A percentile compares a stretch with the other conserved stretches of the same genome.
Conservation (phyloP, 1,140 invertebrate genomes). For the Sitobion miscanthi region DNA sequence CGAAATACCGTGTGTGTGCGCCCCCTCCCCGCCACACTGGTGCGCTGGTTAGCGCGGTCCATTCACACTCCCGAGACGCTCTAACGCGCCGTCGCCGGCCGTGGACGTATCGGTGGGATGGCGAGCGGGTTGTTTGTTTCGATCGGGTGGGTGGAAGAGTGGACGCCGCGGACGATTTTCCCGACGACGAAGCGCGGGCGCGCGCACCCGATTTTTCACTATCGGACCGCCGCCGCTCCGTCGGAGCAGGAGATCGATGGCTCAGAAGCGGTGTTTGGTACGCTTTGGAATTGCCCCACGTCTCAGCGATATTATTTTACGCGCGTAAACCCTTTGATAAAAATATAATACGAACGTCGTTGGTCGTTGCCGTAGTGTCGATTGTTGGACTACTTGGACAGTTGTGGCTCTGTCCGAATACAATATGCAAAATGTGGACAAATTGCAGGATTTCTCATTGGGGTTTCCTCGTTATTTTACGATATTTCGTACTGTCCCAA, state of each 20-base stretch:
- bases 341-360: neutral
- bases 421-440: neutral
- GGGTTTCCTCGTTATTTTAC: too few species aligned
- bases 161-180: neutral
- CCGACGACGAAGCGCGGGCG: neutral
- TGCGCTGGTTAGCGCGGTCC: neutral
- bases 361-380: too few species aligned
- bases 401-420: too few species aligned
- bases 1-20: constrained; percentile 5
- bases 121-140: neutral
- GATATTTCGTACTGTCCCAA: too few species aligned
- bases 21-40: neutral
- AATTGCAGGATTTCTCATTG: too few species aligned
- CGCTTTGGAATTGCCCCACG: too few species aligned
- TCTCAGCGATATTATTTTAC: too few species aligned
- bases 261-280: neutral
- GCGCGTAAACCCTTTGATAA: constrained; percentile 1
- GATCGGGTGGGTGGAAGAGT: neutral
- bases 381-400: neutral
- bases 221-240: neutral
- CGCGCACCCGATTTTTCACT: neutral
- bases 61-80: constrained; percentile 1
- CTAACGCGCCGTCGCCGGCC: neutral
- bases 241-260: neutral
- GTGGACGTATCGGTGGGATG: neutral